Base-by-base conservation (phyloP, 2,888 invertebrate genomes). In the Habrosyne pyritoides region DNA sequence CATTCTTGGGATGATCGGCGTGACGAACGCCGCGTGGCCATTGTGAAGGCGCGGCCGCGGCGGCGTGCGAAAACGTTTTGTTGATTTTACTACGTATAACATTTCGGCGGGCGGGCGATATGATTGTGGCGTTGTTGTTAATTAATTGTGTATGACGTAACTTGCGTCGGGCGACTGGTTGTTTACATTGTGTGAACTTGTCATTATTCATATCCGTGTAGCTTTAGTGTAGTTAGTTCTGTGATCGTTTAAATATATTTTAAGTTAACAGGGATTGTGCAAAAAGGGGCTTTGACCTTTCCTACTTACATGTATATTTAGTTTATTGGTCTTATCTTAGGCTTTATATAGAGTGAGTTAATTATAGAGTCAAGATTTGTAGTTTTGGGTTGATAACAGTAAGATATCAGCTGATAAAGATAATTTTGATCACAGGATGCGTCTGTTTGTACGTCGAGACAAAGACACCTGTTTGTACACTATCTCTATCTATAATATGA, bases 11-110 rank as follows among this genome's bases (percentile, higher is more conserved):
- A 61, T 74, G 73, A 84, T 64, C 78, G 73, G 83, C 86, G 84
- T 87, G 81, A 79, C 86, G 81, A 56, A 60, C 56, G 89, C 87
- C 90, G 87, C 91, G 91, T 91, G 91, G 59, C 73, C 79, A 79
- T 89, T 90, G 87, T 87, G 70, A 72, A 58, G 60, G 65, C 71
- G 73, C 69, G 77, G 77, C 4, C 4, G 24, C 81, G 86, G 10
- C 47, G 21, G 28, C 81, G 86, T 81, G 84, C 81, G 85, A 84
- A 86, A 78, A 69, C 74, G 79, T 84, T 86, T 86, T 90, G 91
- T 91, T 89, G 84, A 84, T 89, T 89, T 86, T 84, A 77, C 73
- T 78, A 83, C 79, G 67, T 77, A 77, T 66, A 66, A 57, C 76
- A 62, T 76, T 81, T 70, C 67, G 77, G 67, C 71, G 71, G 58